phyloP scores from a whole-genome alignment of 2,797 vertebrate species.

The Pampus argenteus region DNA sequence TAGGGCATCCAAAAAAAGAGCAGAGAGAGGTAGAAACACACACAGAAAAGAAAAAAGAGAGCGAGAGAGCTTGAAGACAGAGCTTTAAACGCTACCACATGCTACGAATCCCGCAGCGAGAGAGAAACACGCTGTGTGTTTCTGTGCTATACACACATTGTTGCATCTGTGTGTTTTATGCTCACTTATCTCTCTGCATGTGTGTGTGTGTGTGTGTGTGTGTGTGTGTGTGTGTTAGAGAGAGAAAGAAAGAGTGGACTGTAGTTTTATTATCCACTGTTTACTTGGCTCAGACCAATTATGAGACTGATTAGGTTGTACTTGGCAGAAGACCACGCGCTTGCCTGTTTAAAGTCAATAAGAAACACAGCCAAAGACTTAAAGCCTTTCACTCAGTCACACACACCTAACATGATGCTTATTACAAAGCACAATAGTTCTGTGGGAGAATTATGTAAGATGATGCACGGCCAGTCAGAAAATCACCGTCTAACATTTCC shows the following conservation, averaged over 20 bases:
- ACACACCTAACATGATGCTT: slow-evolving; percentile 29
- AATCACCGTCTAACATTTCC: slow-evolving; percentile 70
- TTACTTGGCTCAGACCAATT: slow-evolving; percentile 69
- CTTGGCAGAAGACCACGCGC: slow-evolving; percentile 58
- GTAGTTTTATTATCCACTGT: slow-evolving; percentile 70
- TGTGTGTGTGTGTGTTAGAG: slow-evolving; percentile 8
- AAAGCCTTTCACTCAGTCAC: slow-evolving; percentile 41
- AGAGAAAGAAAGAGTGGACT: slow-evolving; percentile 42
- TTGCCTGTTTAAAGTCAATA: slow-evolving; percentile 64
- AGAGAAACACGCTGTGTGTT: slow-evolving; percentile 25
- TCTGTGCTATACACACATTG: slow-evolving; percentile 35
- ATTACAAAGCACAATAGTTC: slow-evolving; percentile 68
- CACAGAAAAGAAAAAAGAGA: slow-evolving; percentile 12
- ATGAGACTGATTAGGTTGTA: slow-evolving; percentile 63
- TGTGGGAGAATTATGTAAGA: slow-evolving; percentile 76
- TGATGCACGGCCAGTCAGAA: slow-evolving; percentile 54
- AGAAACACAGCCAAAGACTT: slow-evolving; percentile 53
- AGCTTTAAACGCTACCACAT: slow-evolving; percentile 81
- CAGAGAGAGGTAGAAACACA: slow-evolving; percentile 34
- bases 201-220: slow-evolving; percentile 11
- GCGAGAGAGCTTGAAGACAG: slow-evolving; percentile 46
- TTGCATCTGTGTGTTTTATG: slow-evolving; percentile 36
- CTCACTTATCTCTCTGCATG: slow-evolving; percentile 27
- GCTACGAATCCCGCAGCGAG: slow-evolving; percentile 50
- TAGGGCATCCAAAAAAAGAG: slow-evolving; percentile 56